Evolutionary conservation across 2,113 vertebrate genomes (phyloP), one percentile per base, ranked within the genome.

Genomic region (Plecturocebus donacophilus): DNA sequence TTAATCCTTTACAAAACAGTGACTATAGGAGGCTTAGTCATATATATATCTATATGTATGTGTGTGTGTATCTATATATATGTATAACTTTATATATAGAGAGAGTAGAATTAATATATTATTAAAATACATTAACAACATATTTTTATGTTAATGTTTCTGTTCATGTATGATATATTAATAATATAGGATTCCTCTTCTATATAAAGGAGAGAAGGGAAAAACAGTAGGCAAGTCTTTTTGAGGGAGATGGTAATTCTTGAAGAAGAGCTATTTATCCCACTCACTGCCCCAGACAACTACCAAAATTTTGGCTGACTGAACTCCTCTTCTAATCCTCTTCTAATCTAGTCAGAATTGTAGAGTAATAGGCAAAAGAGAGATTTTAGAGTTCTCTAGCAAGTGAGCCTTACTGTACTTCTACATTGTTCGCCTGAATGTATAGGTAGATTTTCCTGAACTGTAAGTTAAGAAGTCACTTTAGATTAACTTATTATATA

Each of bases 201-300:
- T 32, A 45, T 38, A 71, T 27, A 64, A 80, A 61, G 7, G 19
- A 40, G 49, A 10, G 5, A 81, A 58, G 30, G 2, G 47, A 21
- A 16, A 61, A 2, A 40, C 1, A 70, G 8, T 13, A 0, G 32
- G n/a, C 3, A 66, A 85, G 16, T 66, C 4, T 56, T 9, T 80
- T 45, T 16, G 20, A 68, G 35, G 3, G 3, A 82, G 8, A 2
- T 27, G 9, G 20, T 68, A 1, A 56, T 79, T 84, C 80, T 42
- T 88, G 16, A 61, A 58, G 12, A 47, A 16, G 25, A 54, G 38
- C 6, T 70, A 23, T 71, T 82, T 8, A 40, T 45, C 9, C 52
- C 30, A 35, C 42, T 47, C 3, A n/a, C 2, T 42, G 8, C 1
- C 13, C 21, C 8, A 12, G 6, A 58, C 1, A 70, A 4, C 9